Base-by-base conservation (phyloP, 2,113 vertebrate species). In the Spea bombifrons region DNA sequence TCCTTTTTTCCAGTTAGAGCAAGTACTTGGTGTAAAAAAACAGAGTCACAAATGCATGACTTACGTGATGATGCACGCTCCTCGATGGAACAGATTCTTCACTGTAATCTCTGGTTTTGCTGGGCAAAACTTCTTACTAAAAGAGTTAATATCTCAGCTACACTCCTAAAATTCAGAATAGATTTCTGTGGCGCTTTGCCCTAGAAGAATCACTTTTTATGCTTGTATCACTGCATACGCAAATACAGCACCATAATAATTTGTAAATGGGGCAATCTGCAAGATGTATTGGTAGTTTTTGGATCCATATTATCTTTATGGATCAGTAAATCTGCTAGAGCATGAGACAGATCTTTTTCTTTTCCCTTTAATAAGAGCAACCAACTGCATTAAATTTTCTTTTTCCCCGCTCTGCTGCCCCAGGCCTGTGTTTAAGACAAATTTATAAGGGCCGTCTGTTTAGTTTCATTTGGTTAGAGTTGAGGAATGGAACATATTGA, bases 321-420 rank as follows among this genome's bases (percentile, higher is more conserved):
- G 64, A 73, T 80, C 61, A 73, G 71, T 73, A 80, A 66, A 73
- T 80, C 71, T 73, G 69, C 61, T 17, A 61, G 47, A 78, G 76
- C 47, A 3, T 9, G 43, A 73, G 76, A 73, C 69, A 57, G 49
- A 13, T 73, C 61, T 72, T 55, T 66, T 76, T 9, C 45, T 57
- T 10, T 57, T 70, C 67, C 55, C n/a, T 53, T 50, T 50, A 78
- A 78, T 50, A 80, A 73, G 69, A 66, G 30, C 47, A 15, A 71
- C 47, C 46, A 55, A 65, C 68, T 65, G 10, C 76, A 78, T 48
- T 73, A 66, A 46, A 79, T 72, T 73, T 48, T 73, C 48, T 71
- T 48, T 65, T 64, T 64, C 45, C n/a, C 67, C 69, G 55, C 71
- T 66, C 49, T 17, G 69, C 55, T 71, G 68, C 76, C 76, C 57